These are phyloP conservation scores for Saguinus imperator DNA, from an alignment of 2,113 vertebrate genomes.

Conservation along the genomic window DNA sequence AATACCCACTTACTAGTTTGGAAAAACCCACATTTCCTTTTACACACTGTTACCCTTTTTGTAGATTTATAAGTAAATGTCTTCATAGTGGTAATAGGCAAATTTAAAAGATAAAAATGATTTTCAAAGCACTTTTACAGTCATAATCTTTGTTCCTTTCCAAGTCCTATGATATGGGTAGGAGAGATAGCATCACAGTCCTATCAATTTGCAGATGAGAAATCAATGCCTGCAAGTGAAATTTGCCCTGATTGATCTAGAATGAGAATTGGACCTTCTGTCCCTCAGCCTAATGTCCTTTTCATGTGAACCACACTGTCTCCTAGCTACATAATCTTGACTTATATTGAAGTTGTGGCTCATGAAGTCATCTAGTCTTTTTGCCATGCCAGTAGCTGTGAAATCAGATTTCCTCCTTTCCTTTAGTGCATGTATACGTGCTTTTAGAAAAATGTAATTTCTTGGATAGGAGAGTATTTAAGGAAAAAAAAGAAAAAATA, in stretches of 20 bases:
- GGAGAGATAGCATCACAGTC: not conserved
- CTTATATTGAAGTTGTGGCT: slow-evolving; percentile 18
- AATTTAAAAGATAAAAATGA: not conserved
- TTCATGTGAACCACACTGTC: not conserved
- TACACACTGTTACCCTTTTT: not conserved
- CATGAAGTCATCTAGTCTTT: slow-evolving; percentile 21
- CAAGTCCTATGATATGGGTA: not conserved
- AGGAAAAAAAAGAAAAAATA: no score
- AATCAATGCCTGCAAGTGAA: not conserved
- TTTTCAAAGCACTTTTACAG: slow-evolving; percentile 22
- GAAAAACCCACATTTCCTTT: not conserved
- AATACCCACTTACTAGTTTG: not conserved
- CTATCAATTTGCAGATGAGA: slow-evolving; percentile 13
- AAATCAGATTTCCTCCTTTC: not conserved
- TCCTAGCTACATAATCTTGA: not conserved
- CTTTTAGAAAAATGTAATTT: not conserved
- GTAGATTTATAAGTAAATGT: not conserved
- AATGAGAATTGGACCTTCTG: not conserved
- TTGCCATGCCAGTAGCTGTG: not conserved
- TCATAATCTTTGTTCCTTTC: not conserved
- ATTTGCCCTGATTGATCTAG: no score
- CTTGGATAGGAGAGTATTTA: no score
- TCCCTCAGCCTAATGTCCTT: not conserved
- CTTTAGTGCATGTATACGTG: not conserved
- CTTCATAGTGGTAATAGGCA: not conserved